Base-by-base conservation (phyloP, 2,888 invertebrate species). In the Seira ritae region DNA sequence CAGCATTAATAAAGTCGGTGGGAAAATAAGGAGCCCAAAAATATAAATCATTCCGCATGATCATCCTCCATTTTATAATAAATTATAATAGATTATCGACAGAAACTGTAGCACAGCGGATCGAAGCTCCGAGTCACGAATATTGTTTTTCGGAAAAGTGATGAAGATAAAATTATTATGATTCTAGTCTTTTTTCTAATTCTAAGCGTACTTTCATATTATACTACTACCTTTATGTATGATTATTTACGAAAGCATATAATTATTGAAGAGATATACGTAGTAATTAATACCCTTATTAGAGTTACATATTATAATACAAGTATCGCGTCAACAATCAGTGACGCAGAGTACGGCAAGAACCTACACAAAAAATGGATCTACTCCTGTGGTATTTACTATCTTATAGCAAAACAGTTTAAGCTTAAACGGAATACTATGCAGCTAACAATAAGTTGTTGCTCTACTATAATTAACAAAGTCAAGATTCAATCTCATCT, bases 181-280 rank as follows among this genome's bases (percentile, higher is more conserved):
- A 73, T 73, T 24, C 74, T 74, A 74, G 74, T 74, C 74, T 65
- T 66, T 73, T 69, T 65, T 66, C 66, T 66, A 74, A 62, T 19
- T 74, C 3, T 31, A 31, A 31, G 55, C 31, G 55, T 6, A 24
- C 10, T 46, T 70, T 37, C 31, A 70, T 50, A 31, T 17, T 50
- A 17, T 17, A 71, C 55, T 8, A 50, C 15, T 1, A 72, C 37
- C 24, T 6, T 42, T 42, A 42, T 6, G 42, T 8, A 42, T 55
- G 55, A 31, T 31, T 31, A 31, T 31, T 31, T 55, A 55, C 55
- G 55, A 17, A 6, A 42, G 15, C 2, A 55, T 12, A 55, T 17
- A 8, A 55, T 31, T 55, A 55, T 55, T 55, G 12, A 55, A 31
- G 31, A 31, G 15, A 55, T n/a, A 55, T 55, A 55, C 55, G 55